phyloP scores from a whole-genome alignment of 1,140 invertebrate genomes.

The Himalopsyche phryganea region DNA sequence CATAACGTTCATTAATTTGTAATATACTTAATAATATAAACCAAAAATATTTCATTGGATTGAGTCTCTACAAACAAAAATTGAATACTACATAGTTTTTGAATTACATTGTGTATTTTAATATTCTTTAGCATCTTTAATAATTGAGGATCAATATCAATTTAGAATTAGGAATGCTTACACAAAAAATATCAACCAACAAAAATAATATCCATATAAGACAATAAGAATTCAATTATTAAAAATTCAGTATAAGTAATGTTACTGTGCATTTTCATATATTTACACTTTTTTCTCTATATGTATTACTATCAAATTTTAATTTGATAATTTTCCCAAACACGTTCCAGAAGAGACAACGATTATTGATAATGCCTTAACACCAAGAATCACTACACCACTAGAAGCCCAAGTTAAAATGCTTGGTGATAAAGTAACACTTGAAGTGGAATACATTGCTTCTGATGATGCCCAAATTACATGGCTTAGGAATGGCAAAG shows the following conservation, averaged over 20 bases:
- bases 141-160: constrained; percentile 35
- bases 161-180: background rate
- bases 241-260: too few species aligned
- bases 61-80: too few species aligned
- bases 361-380: constrained; percentile 21
- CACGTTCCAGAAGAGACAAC: constrained; percentile 33
- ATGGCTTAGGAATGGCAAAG: constrained; percentile 86
- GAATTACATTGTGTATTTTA: background rate
- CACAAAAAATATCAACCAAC: too few species aligned
- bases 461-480: constrained; percentile 68
- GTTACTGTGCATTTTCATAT: too few species aligned
- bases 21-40: too few species aligned
- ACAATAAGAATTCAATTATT: too few species aligned
- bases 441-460: constrained; percentile 58
- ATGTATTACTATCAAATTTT: too few species aligned
- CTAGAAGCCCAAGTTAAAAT: constrained; percentile 63
- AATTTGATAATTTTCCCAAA: constrained; percentile 4
- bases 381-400: constrained; percentile 65
- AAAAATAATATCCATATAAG: too few species aligned
- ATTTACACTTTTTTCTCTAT: too few species aligned
- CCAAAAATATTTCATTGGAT: too few species aligned
- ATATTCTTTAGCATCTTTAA: constrained; percentile 31
- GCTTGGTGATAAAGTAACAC: constrained; percentile 53
- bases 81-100: constrained; percentile 31
- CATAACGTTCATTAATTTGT: too few species aligned